phyloP scores from a whole-genome alignment of 2,888 invertebrate species.

The Polietes domitor region DNA sequence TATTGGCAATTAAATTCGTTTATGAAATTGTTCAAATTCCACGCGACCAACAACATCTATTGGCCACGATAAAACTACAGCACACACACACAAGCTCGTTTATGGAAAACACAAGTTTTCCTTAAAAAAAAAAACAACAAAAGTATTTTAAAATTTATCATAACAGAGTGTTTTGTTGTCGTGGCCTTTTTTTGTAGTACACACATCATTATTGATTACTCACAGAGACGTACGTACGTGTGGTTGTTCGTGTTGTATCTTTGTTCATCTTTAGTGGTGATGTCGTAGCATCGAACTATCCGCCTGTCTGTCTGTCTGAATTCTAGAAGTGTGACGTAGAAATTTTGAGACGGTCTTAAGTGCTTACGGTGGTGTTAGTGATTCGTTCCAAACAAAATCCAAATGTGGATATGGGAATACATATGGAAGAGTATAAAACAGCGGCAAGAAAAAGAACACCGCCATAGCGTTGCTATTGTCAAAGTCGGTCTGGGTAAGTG shows the following conservation, averaged over 20 bases:
- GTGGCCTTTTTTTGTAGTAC: constrained; percentile 16
- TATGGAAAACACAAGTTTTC: constrained; percentile 19
- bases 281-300: constrained; percentile 21
- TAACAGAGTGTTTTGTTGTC: background rate
- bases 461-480: constrained; percentile 72
- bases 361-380: background rate
- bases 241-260: constrained; percentile 15
- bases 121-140: background rate
- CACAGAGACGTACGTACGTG: constrained; percentile 1
- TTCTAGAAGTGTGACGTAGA: constrained; percentile 24
- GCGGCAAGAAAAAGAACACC: constrained; percentile 70
- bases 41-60: background rate
- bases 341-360: background rate
- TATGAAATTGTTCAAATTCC: background rate
- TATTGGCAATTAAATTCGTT: constrained; percentile 1
- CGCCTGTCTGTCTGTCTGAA: constrained; percentile 24
- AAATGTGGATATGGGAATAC: constrained; percentile 77
- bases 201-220: constrained; percentile 30
- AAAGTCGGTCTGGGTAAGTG: constrained; percentile 76
- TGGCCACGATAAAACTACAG: background rate
- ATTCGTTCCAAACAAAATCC: background rate
- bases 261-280: background rate
- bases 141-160: background rate
- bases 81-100: background rate
- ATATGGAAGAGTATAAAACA: constrained; percentile 72